A percentile compares a stretch with the other conserved stretches of the same genome.
phyloP scores from a whole-genome alignment of 1,140 invertebrate species.

The Aphis craccivora region DNA sequence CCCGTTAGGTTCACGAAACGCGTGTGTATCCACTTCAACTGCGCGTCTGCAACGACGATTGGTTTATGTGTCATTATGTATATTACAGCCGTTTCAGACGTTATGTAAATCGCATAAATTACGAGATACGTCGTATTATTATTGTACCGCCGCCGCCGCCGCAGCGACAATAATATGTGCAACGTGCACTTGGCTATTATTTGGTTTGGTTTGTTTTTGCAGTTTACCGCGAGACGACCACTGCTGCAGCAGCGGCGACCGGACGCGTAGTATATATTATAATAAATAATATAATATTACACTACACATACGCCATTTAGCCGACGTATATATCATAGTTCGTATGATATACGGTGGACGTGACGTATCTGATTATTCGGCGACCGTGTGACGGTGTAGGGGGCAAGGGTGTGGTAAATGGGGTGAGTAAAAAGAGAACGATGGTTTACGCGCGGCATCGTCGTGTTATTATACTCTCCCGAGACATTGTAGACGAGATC shows the following conservation, averaged over 20 bases:
- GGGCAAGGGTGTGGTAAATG: background rate
- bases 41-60: background rate
- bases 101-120: background rate
- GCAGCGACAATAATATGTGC: background rate
- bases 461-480: background rate
- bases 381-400: background rate
- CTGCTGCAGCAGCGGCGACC: no score
- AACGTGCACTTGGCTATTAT: no score
- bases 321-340: background rate
- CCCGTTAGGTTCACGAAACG: conserved; percentile 40
- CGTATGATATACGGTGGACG: background rate
- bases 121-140: background rate
- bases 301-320: no score
- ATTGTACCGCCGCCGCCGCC: background rate
- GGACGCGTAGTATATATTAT: no score
- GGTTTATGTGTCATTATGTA: background rate
- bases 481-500: background rate
- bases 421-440: background rate
- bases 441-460: background rate
- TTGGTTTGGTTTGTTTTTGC: background rate
- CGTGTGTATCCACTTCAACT: background rate
- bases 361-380: background rate
- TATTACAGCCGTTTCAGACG: background rate
- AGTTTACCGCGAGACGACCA: background rate
- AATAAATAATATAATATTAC: no score